Percentiles rank a stretch among this genome's conserved stretches.
Conservation (phyloP, 2,797 vertebrate genomes). For the Falco peregrinus region DNA sequence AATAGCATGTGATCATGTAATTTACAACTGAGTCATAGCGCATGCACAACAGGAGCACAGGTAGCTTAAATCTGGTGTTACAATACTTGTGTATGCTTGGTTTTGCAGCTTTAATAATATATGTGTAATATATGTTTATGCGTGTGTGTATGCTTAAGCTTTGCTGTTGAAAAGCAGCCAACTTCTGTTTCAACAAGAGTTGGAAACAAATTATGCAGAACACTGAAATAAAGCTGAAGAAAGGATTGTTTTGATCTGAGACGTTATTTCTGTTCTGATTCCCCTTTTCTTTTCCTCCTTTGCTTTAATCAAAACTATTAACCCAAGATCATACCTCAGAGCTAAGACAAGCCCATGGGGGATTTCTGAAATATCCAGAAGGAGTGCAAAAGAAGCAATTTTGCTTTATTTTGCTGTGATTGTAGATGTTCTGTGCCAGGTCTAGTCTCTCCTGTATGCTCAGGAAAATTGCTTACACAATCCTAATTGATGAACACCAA, state of each 20-base stretch:
- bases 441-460: neutral
- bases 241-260: slow-evolving; percentile 12
- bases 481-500: neutral
- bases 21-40: neutral
- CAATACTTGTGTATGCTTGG: neutral
- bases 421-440: neutral
- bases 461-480: neutral
- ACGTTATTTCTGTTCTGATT: slow-evolving; percentile 22
- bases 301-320: slow-evolving; percentile 26
- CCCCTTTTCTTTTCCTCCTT: neutral
- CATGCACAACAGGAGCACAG: neutral
- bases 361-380: slow-evolving; percentile 1
- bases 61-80: neutral
- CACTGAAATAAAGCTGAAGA: neutral
- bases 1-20: neutral
- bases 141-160: neutral
- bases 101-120: neutral
- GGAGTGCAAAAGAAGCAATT: neutral
- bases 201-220: neutral
- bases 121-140: neutral
- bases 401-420: neutral
- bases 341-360: neutral
- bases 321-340: neutral
- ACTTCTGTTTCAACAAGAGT: neutral
- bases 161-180: slow-evolving; percentile 7